Evolutionary conservation across 2,888 invertebrate genomes (phyloP).

Genomic region (Drosophila fulvimacula): DNA sequence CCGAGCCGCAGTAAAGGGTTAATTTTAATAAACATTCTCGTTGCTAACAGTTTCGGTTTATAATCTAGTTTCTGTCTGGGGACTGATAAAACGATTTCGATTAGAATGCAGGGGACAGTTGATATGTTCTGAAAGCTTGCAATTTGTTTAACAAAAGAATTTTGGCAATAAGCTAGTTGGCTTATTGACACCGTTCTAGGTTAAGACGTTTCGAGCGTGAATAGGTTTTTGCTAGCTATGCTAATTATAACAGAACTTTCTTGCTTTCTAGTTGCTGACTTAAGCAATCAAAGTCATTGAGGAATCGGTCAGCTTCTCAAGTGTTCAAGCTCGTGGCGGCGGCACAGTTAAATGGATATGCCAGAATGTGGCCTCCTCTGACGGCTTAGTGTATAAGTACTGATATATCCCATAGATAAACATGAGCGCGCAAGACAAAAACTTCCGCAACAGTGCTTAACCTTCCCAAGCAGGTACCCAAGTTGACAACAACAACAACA

Average conservation of each 20-base stretch:
- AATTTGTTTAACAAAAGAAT: slow-evolving; percentile 44
- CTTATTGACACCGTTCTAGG: slow-evolving; percentile 17
- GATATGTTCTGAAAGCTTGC: slow-evolving; percentile 16
- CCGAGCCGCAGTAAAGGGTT: slow-evolving; percentile 7
- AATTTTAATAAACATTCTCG: slow-evolving; percentile 1
- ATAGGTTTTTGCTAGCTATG: slow-evolving; percentile 34
- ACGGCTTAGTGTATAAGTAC: slow-evolving; percentile 52
- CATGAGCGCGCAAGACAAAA: slow-evolving; percentile 53
- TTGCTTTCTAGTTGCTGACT: slow-evolving; percentile 6
- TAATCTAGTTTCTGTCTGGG: slow-evolving; percentile 7
- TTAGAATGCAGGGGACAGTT: slow-evolving; percentile 2
- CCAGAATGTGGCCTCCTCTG: slow-evolving; percentile 47
- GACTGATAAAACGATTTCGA: slow-evolving; percentile 14
- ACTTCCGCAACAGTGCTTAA: slow-evolving; percentile 64
- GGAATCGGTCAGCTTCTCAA: slow-evolving; percentile 21
- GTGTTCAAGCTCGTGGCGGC: slow-evolving; percentile 28
- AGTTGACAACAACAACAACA: slow-evolving; percentile 48
- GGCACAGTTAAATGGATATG: slow-evolving; percentile 62
- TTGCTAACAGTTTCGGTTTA: slow-evolving; percentile 12
- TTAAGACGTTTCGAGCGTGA: slow-evolving; percentile 25
- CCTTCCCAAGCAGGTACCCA: slow-evolving; percentile 53
- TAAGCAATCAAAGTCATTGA: slow-evolving; percentile 26
- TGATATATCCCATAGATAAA: slow-evolving; percentile 73
- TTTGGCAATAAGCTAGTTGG: slow-evolving; percentile 6
- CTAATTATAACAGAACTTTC: slow-evolving; percentile 48